Conservation (phyloP, 2,113 vertebrate species). For the Australoheros scitulus region DNA sequence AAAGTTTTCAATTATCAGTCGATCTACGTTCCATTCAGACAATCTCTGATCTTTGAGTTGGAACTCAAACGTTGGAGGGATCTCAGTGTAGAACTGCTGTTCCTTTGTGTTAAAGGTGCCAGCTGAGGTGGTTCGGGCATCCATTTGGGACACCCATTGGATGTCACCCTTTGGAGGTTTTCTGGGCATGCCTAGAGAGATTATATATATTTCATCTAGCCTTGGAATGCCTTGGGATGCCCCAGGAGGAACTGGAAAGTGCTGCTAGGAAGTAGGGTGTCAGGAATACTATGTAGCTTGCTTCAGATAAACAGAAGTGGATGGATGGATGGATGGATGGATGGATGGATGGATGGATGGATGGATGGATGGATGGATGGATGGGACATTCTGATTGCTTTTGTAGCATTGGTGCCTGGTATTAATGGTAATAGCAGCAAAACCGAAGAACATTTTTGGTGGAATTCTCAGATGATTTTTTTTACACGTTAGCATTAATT, state of each 20-base stretch:
- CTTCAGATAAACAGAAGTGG: neutral
- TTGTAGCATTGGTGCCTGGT: neutral
- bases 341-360: neutral
- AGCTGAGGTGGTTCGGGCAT: neutral
- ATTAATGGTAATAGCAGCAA: neutral
- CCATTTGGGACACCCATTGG: neutral
- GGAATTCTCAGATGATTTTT: too few species aligned
- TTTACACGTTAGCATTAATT: neutral
- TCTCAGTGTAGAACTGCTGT: neutral
- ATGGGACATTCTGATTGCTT: neutral
- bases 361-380: neutral
- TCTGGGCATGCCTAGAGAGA: neutral
- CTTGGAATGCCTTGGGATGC: neutral
- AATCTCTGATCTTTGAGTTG: neutral
- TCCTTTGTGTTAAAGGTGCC: neutral
- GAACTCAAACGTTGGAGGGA: neutral
- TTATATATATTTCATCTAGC: neutral
- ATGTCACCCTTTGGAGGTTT: neutral
- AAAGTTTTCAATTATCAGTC: neutral
- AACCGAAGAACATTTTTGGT: neutral
- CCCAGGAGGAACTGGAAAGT: neutral
- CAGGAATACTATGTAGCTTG: rapidly evolving
- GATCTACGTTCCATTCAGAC: neutral
- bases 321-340: neutral
- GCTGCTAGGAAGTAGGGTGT: neutral